Evolutionary conservation across 2,113 vertebrate species (phyloP).

Genomic region (Lycocorax pyrrhopterus): DNA sequence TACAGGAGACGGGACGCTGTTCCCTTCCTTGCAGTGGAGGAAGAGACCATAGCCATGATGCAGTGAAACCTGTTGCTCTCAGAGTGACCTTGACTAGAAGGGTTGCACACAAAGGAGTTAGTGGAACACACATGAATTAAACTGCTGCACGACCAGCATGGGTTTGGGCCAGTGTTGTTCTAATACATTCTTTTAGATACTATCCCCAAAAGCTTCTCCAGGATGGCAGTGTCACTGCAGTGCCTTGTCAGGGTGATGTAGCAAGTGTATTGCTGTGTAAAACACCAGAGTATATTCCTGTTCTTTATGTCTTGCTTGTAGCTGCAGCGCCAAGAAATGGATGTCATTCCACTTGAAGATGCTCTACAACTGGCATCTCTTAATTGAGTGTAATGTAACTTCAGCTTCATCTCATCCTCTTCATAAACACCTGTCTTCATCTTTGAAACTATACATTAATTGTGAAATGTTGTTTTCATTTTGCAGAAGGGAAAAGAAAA

Average conservation of each 20-base stretch:
- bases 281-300: not conserved
- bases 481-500: not conserved
- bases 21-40: too few species aligned
- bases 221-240: not conserved
- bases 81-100: not conserved
- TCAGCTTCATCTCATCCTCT: not conserved
- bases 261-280: not conserved
- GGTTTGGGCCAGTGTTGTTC: not conserved
- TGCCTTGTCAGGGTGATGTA: not conserved
- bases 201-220: not conserved
- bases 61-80: not conserved
- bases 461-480: not conserved
- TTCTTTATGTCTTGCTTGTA: not conserved
- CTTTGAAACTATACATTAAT: not conserved
- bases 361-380: not conserved
- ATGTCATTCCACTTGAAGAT: not conserved
- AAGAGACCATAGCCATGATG: accelerated
- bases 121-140: not conserved
- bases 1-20: accelerated
- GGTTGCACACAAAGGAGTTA: not conserved
- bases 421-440: not conserved
- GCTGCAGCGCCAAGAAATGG: not conserved
- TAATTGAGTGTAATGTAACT: not conserved
- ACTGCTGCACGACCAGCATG: not conserved
- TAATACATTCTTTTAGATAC: not conserved